Base-by-base conservation (phyloP, 1,140 invertebrate genomes). In the Ylistrum balloti region DNA sequence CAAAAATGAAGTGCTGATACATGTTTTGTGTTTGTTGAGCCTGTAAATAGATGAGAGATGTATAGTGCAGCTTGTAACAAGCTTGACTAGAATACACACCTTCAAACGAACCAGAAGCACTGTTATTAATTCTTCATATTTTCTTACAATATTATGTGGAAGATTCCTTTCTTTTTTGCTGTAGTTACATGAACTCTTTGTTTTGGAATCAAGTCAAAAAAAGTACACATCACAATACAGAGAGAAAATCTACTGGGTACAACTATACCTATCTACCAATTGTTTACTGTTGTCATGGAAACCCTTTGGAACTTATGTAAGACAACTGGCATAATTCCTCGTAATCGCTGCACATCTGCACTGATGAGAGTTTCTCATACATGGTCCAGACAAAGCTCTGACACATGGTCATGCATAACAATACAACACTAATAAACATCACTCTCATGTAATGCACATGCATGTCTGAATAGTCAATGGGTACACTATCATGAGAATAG, bases 261-360 rank as follows among this genome's bases (percentile, higher is more conserved):
- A 74, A 74, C 56, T 28, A 74, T 74, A 74, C 56, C 35, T 38
- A 38, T 38, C 15, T n/a, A 74, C 56, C n/a, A 74, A 74, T 74
- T 74, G 56, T 74, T 74, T 74, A 74, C 56, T n/a, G 56, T 74
- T 28, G 56, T 74, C n/a, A 74, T 74, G 56, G 56, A 28, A 74
- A 74, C 56, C 56, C 56, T 74, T n/a, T 22, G 56, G 56, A 74
- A 74, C 56, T 74, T 74, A 74, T 74, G 56, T 74, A 74, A 74
- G 56, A 74, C 1, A 74, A 74, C n/a, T 74, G 56, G 56, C 56
- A n/a, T 74, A 28, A 74, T 56, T 56, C n/a, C 45, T 56, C 45
- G 15, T 74, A 74, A 74, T 74, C 56, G 28, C 56, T 48, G 13
- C 56, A 74, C 56, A 74, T 74, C 56, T 74, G 56, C 17, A 74